These are phyloP conservation scores for Dastarcus helophoroides DNA, from an alignment of 2,888 invertebrate species.

Conservation along the genomic window DNA sequence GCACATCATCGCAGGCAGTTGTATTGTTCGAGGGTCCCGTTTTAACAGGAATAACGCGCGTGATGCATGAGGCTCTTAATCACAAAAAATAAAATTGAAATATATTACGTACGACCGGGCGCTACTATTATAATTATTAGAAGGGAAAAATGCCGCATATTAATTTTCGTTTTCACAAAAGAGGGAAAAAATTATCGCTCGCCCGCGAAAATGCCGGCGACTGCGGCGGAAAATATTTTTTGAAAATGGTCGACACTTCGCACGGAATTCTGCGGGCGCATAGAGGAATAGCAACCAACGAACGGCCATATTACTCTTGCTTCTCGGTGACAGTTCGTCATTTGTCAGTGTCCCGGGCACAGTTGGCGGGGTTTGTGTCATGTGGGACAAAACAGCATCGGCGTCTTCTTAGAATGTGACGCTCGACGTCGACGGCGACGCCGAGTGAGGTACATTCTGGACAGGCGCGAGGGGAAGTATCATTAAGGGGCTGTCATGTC, in stretches of 20 bases:
- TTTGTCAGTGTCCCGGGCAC: constrained; percentile 42
- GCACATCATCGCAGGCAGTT: too few relatives aligned
- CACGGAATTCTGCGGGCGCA: constrained; percentile 33
- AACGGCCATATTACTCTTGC: constrained; percentile 43
- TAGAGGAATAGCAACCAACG: constrained; percentile 34
- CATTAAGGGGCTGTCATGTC: constrained; percentile 42
- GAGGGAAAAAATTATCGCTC: constrained; percentile 1
- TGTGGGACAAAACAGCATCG: constrained; percentile 41
- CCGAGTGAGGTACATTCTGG: constrained; percentile 28
- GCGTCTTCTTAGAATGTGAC: constrained; percentile 32
- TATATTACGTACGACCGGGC: too few relatives aligned
- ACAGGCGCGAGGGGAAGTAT: constrained; percentile 33
- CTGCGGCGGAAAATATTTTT: constrained; percentile 27
- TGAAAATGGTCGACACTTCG: constrained; percentile 34
- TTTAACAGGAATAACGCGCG: too few relatives aligned
- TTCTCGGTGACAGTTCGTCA: constrained; percentile 43
- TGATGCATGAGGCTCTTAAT: too few relatives aligned
- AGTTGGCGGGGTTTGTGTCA: constrained; percentile 39
- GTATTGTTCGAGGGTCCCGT: too few relatives aligned
- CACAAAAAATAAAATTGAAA: too few relatives aligned
- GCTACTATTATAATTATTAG: too few relatives aligned
- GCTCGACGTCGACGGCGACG: constrained; percentile 5
- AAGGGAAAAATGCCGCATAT: too few relatives aligned
- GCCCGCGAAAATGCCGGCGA: not conserved
- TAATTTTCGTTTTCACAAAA: too few relatives aligned